Base-by-base conservation (phyloP, 2,888 invertebrate species). In the Cenopis cana region DNA sequence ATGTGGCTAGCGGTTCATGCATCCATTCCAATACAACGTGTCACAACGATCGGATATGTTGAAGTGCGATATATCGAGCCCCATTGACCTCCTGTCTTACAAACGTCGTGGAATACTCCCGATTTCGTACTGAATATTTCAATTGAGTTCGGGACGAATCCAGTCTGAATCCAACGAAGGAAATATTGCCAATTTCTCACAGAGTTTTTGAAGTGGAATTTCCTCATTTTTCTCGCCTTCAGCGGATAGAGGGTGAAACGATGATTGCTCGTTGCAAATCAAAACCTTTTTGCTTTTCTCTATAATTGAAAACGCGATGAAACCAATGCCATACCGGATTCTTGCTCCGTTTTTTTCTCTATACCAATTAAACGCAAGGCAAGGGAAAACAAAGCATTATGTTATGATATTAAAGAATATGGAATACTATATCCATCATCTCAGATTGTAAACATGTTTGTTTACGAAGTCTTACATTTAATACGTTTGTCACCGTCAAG, bases 241-340 rank as follows among this genome's bases (percentile, higher is more conserved):
- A 18, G 20, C 33, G 17, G 24, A 24, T n/a, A 55, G n/a, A 36
- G n/a, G 18, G 29, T 24, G 17, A 66, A 18, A 20, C 20, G 14
- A 41, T 66, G 33, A 66, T 66, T 33, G 49, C 49, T 29, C 14
- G 57, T 50, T 50, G 57, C 24, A 59, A 59, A 59, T 68, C 59
- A 59, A 46, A 50, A 59, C 38, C 24, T 33, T 46, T 56, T 38
- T 57, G 36, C 24, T n/a, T 46, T 18, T 46, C 14, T 4, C n/a
- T 29, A 46, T 56, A 33, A 66, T 61, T 66, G 14, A 33, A 55
- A 33, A 46, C 46, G 36, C 56, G 18, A 14, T 46, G 46, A 46
- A 46, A n/a, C 46, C 0, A n/a, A 46, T 8, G n/a, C 14, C 8
- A 8, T n/a, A 50, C 9, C 8, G 50, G 10, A 18, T 50, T 18